Evolutionary conservation across 2,888 invertebrate species (phyloP), one percentile per base, ranked within the genome.

Genomic region (Napeogenes sylphis): DNA sequence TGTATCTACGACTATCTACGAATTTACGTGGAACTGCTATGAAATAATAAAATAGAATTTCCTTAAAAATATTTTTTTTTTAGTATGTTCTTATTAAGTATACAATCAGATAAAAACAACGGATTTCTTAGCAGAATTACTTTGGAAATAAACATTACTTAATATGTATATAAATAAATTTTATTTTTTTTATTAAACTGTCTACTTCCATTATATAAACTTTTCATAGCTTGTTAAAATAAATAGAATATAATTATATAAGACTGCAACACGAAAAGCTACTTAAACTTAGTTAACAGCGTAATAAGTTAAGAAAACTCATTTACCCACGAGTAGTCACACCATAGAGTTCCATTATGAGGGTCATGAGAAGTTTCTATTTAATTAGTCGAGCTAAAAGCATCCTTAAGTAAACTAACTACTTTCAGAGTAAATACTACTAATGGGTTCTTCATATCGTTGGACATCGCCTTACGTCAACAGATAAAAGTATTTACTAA

Each of bases 391-490:
- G 61, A 64, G 58, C 56, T 64, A 63, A 64, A 66, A 70, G 66
- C 67, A 65, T 65, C 71, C 71, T 70, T 69, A 69, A 69, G 71
- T 61, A 70, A 70, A 71, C 66, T 54, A 14, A 42, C 51, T 55
- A 55, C 56, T 21, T 21, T 21, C 57, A 63, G 38, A 21, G n/a
- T 42, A 32, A 53, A 30, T 55, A 33, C 12, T 38, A 45, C 68
- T 66, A 68, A 68, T 69, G 64, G 67, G 63, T 63, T 65, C 61
- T 59, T 57, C 63, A 57, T 46, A 46, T 51, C 21, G 65, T 63
- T 65, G 42, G 62, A 51, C 59, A 55, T 60, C 70, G 56, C 70
- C 70, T 70, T 72, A 60, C 62, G 64, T 71, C 68, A 72, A 73
- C 65, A 73, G 56, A 59, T 12, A 42, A 56, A 64, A 61, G 61